Conservation (phyloP, 2,888 invertebrate genomes). For the Nemoura dubitans region DNA sequence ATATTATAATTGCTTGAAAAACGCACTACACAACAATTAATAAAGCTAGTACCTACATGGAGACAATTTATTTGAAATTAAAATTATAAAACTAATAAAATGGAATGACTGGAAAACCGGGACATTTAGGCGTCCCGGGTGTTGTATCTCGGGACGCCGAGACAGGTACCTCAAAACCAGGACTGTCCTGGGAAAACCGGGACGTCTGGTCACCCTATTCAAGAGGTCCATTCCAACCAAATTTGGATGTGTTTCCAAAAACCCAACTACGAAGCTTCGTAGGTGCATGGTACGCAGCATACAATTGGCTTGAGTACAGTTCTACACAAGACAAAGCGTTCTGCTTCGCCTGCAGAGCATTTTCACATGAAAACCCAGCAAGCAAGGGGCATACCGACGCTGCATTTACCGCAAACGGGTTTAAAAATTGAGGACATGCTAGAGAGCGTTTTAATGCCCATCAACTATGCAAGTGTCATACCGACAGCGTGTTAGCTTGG, state of each 20-base stretch:
- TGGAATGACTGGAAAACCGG: too few species aligned
- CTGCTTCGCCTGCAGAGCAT: background rate
- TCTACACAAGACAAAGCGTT: background rate
- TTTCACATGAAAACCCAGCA: slow-evolving; percentile 18
- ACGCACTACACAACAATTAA: too few species aligned
- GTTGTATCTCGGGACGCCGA: too few species aligned
- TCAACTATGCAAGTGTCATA: slow-evolving; percentile 1
- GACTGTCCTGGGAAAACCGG: too few species aligned
- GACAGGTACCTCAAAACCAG: too few species aligned
- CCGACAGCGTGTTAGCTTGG: background rate
- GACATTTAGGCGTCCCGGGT: too few species aligned
- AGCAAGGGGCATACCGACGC: slow-evolving; percentile 3
- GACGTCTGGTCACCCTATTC: too few species aligned
- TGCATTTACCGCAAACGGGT: background rate
- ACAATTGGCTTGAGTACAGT: background rate
- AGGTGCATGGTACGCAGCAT: background rate
- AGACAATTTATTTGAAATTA: too few species aligned
- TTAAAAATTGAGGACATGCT: background rate
- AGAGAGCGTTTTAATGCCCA: background rate
- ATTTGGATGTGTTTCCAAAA: background rate
- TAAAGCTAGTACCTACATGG: too few species aligned
- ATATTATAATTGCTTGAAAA: too few species aligned
- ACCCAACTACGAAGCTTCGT: background rate
- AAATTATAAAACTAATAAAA: too few species aligned
- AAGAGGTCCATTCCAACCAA: slow-evolving; percentile 12